phyloP scores from a whole-genome alignment of 2,113 vertebrate species.

The Datnioides undecimradiatus region DNA sequence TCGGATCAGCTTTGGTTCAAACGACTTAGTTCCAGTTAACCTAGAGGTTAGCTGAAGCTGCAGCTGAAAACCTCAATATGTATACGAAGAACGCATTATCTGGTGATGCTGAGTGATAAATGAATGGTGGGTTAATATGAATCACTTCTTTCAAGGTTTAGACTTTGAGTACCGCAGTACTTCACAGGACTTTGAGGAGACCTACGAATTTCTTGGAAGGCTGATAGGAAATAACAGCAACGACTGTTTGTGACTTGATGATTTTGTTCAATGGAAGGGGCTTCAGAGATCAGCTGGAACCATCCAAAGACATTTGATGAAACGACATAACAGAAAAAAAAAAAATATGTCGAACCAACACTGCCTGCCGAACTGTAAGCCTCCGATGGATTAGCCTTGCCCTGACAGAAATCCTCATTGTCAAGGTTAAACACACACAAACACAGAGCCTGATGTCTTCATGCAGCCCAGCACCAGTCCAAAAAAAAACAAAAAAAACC shows the following conservation, averaged over 20 bases:
- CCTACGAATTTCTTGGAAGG: too few species aligned
- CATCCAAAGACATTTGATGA: background rate
- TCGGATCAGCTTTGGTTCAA: background rate
- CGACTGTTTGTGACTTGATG: too few species aligned
- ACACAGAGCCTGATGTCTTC: background rate
- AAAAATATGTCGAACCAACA: background rate
- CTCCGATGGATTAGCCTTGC: too few species aligned
- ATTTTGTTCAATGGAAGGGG: background rate
- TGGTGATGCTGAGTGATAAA: too few species aligned
- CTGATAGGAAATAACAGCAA: too few species aligned
- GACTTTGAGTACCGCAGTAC: background rate
- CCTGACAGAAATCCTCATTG: too few species aligned
- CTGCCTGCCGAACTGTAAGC: background rate
- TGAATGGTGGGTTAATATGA: background rate
- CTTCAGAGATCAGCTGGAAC: background rate
- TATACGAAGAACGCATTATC: background rate
- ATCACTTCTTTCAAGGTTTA: background rate
- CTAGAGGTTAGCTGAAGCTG: too few species aligned
- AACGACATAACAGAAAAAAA: background rate
- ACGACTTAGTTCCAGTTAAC: background rate
- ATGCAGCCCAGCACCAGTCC: background rate
- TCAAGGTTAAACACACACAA: background rate
- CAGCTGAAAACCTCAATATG: too few species aligned
- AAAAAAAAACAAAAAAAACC: too few species aligned
- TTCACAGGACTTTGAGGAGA: background rate